Percentiles rank a stretch among this genome's conserved stretches.
phyloP scores from a whole-genome alignment of 2,797 vertebrate genomes.

The Nannoperca obscura region DNA sequence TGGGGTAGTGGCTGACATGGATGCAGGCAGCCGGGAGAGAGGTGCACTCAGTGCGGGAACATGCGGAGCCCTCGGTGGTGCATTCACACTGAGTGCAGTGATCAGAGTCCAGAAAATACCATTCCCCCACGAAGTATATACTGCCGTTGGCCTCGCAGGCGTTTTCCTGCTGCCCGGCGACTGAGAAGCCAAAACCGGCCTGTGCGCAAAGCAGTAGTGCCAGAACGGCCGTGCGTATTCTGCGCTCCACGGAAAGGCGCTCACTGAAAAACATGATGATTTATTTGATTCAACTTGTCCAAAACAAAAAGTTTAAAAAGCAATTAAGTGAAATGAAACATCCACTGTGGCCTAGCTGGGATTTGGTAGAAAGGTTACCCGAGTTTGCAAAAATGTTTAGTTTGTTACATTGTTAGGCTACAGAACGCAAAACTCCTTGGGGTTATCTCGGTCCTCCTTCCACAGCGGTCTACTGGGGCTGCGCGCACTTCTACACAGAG shows the following conservation, averaged over 20 bases:
- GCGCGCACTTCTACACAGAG: conserved; percentile 21
- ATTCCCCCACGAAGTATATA: conserved; percentile 88
- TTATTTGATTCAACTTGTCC: background rate
- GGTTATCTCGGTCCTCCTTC: background rate
- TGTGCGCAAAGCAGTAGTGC: conserved; percentile 67
- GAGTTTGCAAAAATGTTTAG: background rate
- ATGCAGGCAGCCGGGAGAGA: conserved; percentile 88
- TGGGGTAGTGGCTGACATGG: conserved; percentile 91
- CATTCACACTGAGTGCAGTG: conserved; percentile 90
- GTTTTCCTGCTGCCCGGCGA: conserved; percentile 80
- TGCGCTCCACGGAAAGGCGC: conserved; percentile 39
- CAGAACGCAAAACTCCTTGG: background rate
- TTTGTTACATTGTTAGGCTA: conserved; percentile 63
- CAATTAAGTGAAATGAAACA: background rate
- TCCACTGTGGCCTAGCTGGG: background rate
- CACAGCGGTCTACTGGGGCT: conserved; percentile 31
- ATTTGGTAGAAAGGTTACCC: background rate
- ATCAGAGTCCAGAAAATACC: conserved; percentile 90
- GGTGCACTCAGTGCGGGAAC: conserved; percentile 86
- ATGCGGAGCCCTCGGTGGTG: conserved; percentile 83
- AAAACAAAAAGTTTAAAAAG: background rate
- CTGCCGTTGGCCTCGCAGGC: conserved; percentile 89
- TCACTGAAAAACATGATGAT: conserved; percentile 47
- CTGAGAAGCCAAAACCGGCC: conserved; percentile 71
- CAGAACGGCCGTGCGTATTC: conserved; percentile 56